Evolutionary conservation across 2,113 vertebrate species (phyloP), one percentile per base, ranked within the genome.

Genomic region (Loxodonta africana): DNA sequence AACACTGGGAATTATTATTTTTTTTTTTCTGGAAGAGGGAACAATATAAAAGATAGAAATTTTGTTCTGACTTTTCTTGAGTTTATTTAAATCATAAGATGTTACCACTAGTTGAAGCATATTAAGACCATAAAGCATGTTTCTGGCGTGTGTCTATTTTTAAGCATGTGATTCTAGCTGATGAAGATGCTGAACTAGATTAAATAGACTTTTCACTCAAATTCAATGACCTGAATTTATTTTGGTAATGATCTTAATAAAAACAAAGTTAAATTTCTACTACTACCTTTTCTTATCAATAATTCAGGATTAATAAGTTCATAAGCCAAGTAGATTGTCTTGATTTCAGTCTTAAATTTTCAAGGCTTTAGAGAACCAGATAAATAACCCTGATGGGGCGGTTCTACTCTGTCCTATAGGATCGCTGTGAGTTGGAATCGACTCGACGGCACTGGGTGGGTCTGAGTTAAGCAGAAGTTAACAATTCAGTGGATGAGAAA

Each of bases 261-360:
- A 95, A 89, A 65, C 8, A 60, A 67, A 46, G 5, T 53, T 91
- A 44, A 94, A 74, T 8, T 87, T 96, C 81, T 21, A 84, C 84
- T 92, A 96, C 92, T 95, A 90, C 28, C 28, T 87, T 96, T 92
- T 88, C 10, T 44, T 37, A 83, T 67, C 44, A 96, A 51, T 76
- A 94, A 92, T 92, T 97, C 65, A 85, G 69, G 62, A 85, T 82
- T 94, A 97, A 21, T 87, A 95, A 71, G 4, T 33, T 91, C 11
- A 82, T 1, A 87, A 30, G 67, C 48, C 44, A 88, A 93, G 25
- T 10, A 94, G 51, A 93, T 0, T 92, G 3, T 77, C 63, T 87
- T 94, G 37, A 90, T 90, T 84, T 92, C 30, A 90, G 74, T 41
- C 48, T 87, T 92, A 91, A 93, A 93, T 53, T 91, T 26, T 90